phyloP scores from a whole-genome alignment of 2,888 invertebrate genomes.

The Nemotelus nigrinus region DNA sequence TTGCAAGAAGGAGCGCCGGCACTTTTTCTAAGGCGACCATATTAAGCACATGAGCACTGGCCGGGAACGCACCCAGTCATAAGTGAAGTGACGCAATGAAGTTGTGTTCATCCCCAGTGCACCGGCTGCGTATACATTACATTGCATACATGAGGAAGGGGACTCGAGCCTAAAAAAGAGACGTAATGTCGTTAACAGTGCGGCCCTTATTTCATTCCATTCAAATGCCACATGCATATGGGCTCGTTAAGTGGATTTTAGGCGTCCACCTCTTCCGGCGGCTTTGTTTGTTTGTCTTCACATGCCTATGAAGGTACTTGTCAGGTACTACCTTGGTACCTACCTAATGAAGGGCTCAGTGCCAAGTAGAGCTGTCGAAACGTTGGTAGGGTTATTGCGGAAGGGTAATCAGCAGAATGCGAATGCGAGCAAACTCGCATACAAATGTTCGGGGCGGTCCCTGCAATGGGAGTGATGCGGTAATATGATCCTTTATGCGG shows the following conservation, averaged over 20 bases:
- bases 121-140: slow-evolving; percentile 27
- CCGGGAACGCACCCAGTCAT: slow-evolving; percentile 27
- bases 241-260: slow-evolving; percentile 37
- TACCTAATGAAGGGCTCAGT: slow-evolving; percentile 29
- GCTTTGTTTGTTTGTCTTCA: slow-evolving; percentile 29
- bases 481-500: slow-evolving; percentile 35
- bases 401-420: slow-evolving; percentile 11
- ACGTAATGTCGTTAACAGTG: slow-evolving; percentile 28
- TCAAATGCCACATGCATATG: slow-evolving; percentile 33
- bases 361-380: neutral
- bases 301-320: slow-evolving; percentile 21
- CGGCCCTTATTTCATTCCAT: slow-evolving; percentile 24
- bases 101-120: slow-evolving; percentile 34
- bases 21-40: neutral
- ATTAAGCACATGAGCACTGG: neutral
- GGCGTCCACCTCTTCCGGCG: slow-evolving; percentile 44
- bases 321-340: neutral
- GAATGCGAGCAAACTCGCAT: slow-evolving; percentile 23
- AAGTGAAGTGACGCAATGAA: slow-evolving; percentile 32
- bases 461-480: slow-evolving; percentile 42
- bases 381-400: slow-evolving; percentile 2
- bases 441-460: slow-evolving; percentile 36
- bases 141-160: neutral
- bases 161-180: slow-evolving; percentile 13
- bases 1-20: slow-evolving; percentile 28